A percentile compares a stretch with the other conserved stretches of the same genome.
These are phyloP conservation scores for Cossypha caffra DNA, from an alignment of 2,797 vertebrate species.

Conservation along the genomic window DNA sequence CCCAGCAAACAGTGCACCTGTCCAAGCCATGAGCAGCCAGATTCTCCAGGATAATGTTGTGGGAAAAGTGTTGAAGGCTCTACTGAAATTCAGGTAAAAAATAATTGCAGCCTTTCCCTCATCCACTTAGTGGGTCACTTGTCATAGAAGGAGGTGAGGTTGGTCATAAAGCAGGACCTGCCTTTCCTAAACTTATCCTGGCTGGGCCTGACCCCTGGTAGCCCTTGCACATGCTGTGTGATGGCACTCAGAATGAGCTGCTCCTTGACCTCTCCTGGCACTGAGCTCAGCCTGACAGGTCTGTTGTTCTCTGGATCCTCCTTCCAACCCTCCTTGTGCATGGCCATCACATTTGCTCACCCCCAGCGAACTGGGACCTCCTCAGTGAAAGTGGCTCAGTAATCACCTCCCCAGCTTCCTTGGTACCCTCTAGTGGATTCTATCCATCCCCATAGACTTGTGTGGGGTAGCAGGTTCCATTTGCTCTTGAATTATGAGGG, in stretches of 20 bases:
- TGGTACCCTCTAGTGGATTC: background rate
- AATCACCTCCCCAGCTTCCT: background rate
- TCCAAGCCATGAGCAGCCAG: background rate
- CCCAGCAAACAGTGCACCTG: background rate
- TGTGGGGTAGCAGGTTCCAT: background rate
- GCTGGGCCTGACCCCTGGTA: background rate
- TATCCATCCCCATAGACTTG: background rate
- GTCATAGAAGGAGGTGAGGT: background rate
- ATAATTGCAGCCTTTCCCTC: background rate
- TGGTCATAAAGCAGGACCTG: background rate
- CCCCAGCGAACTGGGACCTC: background rate
- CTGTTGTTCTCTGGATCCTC: background rate
- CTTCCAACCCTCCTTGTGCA: background rate
- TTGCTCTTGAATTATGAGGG: background rate
- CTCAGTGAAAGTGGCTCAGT: background rate
- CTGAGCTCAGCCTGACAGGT: background rate
- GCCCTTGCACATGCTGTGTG: background rate
- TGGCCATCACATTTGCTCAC: background rate
- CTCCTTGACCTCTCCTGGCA: background rate
- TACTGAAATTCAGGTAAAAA: background rate
- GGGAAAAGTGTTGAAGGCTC: background rate
- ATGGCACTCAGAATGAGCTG: background rate
- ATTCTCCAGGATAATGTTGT: background rate
- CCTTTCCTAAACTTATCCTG: background rate
- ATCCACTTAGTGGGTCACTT: background rate